These are phyloP conservation scores for Ichneumoninae sp. DNA, from an alignment of 2,888 invertebrate species.

Conservation along the genomic window DNA sequence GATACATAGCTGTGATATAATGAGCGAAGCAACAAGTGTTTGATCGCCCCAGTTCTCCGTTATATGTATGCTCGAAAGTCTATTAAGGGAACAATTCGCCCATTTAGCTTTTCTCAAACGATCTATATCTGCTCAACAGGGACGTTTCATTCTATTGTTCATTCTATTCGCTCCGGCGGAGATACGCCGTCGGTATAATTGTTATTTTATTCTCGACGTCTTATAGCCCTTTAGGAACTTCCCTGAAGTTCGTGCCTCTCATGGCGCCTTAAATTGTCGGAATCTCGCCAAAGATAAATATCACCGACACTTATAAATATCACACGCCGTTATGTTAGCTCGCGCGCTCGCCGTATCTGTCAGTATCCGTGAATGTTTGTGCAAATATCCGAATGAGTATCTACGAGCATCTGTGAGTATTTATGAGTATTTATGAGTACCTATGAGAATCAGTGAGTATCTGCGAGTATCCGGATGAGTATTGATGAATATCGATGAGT, in stretches of 20 bases:
- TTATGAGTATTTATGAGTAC: too few species aligned
- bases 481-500: too few species aligned
- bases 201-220: background rate
- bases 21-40: slow-evolving; percentile 32
- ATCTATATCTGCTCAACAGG: background rate
- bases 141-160: background rate
- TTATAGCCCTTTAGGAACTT: background rate
- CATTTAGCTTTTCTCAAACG: background rate
- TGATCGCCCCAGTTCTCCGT: background rate
- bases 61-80: slow-evolving; percentile 15
- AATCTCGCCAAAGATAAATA: background rate
- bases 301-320: background rate
- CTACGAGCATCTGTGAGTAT: too few species aligned
- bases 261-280: background rate
- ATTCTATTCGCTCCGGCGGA: background rate
- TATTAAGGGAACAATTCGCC: slow-evolving; percentile 27
- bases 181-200: background rate
- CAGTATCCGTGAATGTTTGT: too few species aligned
- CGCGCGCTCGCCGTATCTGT: too few species aligned
- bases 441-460: too few species aligned
- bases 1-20: background rate
- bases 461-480: too few species aligned
- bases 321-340: too few species aligned
- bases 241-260: too few species aligned
- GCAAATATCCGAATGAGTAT: too few species aligned